A percentile compares a stretch with the other conserved stretches of the same genome.
Conservation (phyloP, 2,113 vertebrate genomes). For the Calidris pygmaea region DNA sequence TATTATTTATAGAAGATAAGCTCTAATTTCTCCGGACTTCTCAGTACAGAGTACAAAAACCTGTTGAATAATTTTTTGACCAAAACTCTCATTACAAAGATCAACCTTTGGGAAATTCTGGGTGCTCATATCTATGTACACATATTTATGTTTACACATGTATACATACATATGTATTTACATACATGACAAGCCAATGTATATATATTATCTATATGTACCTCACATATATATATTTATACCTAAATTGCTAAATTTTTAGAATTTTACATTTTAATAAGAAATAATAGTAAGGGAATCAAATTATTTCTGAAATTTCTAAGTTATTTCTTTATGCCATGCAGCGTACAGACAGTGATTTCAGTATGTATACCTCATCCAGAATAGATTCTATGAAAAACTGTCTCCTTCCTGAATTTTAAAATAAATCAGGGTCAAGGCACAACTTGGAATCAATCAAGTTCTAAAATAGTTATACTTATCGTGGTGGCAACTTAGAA, state of each 20-base stretch:
- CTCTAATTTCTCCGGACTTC: not conserved
- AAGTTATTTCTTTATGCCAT: not conserved
- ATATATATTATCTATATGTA: not conserved
- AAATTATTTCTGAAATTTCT: not conserved
- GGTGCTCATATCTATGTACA: not conserved
- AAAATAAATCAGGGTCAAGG: not conserved
- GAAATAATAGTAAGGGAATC: not conserved
- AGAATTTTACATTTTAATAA: not conserved
- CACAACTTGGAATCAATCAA: not conserved
- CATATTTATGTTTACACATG: not conserved
- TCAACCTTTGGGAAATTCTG: not conserved
- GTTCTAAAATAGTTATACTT: not conserved
- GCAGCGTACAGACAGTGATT: not conserved
- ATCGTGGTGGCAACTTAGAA: not conserved
- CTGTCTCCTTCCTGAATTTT: not conserved
- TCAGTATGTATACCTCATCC: not conserved
- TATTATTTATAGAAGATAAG: not conserved
- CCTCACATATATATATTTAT: not conserved
- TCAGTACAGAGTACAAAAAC: not conserved
- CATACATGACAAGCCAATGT: rapidly evolving
- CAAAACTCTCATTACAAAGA: not conserved
- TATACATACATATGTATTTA: too few relatives aligned
- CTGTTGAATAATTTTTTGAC: not conserved
- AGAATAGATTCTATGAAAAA: not conserved
- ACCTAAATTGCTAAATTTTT: not conserved